Conservation (phyloP, 2,113 vertebrate species). For the Erythrolamprus reginae region DNA sequence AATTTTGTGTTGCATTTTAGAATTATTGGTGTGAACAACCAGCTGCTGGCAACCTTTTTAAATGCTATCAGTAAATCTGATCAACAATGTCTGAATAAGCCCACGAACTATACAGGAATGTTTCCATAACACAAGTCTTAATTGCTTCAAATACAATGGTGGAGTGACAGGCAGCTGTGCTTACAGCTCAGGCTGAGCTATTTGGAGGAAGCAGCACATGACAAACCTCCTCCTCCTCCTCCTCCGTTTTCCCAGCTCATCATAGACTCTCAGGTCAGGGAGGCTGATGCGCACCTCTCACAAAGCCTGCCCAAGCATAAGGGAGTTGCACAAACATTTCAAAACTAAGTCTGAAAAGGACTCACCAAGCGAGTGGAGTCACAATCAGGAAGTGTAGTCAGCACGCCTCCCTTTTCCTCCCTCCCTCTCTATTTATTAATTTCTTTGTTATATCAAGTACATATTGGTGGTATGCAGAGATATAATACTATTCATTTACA, state of each 20-base stretch:
- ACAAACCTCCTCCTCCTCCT: neutral
- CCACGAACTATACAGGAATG: neutral
- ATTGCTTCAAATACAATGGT: neutral
- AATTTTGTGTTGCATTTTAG: neutral
- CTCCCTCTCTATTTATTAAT: too few species aligned
- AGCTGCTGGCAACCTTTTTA: neutral
- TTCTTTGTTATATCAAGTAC: too few species aligned
- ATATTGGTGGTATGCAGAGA: too few species aligned
- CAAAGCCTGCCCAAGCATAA: neutral
- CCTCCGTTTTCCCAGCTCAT: neutral
- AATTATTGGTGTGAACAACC: neutral
- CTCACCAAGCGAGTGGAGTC: neutral
- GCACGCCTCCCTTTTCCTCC: neutral
- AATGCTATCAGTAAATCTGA: neutral
- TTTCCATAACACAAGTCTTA: slow-evolving; percentile 5
- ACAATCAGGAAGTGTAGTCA: neutral
- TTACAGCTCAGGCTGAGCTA: neutral
- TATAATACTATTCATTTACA: too few species aligned
- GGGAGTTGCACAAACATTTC: neutral
- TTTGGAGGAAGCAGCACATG: too few species aligned
- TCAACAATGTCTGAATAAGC: neutral
- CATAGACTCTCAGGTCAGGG: neutral
- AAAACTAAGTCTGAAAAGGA: neutral
- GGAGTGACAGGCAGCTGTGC: slow-evolving; percentile 13
- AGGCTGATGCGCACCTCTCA: neutral